Base-by-base conservation (phyloP, 2,888 invertebrate species). In the Acrobasis repandana region DNA sequence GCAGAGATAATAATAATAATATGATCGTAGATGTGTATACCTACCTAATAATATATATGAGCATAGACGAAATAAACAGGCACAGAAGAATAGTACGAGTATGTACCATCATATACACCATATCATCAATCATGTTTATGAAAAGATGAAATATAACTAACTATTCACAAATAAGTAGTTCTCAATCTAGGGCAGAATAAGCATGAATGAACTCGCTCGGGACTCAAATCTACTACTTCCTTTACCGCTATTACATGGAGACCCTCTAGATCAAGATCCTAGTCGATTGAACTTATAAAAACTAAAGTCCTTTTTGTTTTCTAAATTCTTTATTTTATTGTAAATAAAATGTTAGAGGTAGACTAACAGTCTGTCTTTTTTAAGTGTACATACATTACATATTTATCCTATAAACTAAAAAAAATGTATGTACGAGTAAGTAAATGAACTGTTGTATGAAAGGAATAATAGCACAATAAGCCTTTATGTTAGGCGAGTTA, bases 161-260 rank as follows among this genome's bases (percentile, higher is more conserved):
- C 28, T 28, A 8, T 28, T 28, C 8, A 6, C 28, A 28, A 28
- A 28, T 28, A 20, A 20, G 20, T 34, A 52, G 16, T 36, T 57
- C 2, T 43, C 2, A 6, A 61, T 54, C 36, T 60, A 56, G 63
- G 56, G 59, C 61, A 57, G 62, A 61, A 63, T 61, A 63, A n/a
- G 49, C 51, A 54, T 63, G 52, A n/a, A 59, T 56, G 52, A 61
- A 71, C 74, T 71, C 76, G 69, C 73, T 69, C 67, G 69, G 75
- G 81, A 80, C 74, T 75, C 67, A 74, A 84, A 82, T 83, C 77
- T 73, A 73, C 73, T 63, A 79, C 74, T 80, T 84, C 80, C 80
- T 71, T 71, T 80, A 79, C 80, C 82, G 82, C 80, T 79, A 78
- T 81, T 76, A 75, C 67, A 18, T 15, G 10, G 20, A 62, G 66